A percentile compares a stretch with the other conserved stretches of the same genome.
Evolutionary conservation across 2,113 vertebrate genomes (phyloP).

Genomic region (Chrysochloris asiatica): DNA sequence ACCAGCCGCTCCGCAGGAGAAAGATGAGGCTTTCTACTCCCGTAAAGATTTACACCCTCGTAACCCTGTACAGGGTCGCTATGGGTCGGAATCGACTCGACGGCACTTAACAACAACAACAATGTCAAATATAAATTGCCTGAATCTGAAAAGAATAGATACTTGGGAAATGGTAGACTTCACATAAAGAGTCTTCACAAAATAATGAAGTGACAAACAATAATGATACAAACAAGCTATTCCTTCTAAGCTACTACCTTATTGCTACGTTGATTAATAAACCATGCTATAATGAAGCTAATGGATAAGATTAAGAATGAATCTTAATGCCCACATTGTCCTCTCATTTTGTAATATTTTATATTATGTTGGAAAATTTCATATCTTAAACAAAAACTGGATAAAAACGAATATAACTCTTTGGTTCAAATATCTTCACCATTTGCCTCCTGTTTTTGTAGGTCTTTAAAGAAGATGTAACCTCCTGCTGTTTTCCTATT

Average conservation of each 20-base stretch:
- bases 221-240: background rate
- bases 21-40: no score
- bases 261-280: background rate
- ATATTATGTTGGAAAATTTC: background rate
- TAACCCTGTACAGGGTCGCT: no score
- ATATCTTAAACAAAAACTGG: background rate
- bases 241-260: background rate
- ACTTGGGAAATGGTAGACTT: conserved; percentile 12
- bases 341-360: background rate
- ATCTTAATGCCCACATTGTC: no score
- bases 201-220: background rate
- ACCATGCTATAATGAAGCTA: background rate
- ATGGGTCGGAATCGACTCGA: no score
- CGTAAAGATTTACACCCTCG: no score
- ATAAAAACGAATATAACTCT: background rate
- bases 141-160: background rate
- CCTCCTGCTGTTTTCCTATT: background rate
- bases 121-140: conserved; percentile 5
- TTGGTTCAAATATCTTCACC: background rate
- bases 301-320: background rate
- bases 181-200: background rate
- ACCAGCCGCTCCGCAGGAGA: no score
- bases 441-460: background rate
- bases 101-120: no score
- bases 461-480: background rate